Evolutionary conservation across 2,113 vertebrate species (phyloP).

Genomic region (Podarcis cretensis): DNA sequence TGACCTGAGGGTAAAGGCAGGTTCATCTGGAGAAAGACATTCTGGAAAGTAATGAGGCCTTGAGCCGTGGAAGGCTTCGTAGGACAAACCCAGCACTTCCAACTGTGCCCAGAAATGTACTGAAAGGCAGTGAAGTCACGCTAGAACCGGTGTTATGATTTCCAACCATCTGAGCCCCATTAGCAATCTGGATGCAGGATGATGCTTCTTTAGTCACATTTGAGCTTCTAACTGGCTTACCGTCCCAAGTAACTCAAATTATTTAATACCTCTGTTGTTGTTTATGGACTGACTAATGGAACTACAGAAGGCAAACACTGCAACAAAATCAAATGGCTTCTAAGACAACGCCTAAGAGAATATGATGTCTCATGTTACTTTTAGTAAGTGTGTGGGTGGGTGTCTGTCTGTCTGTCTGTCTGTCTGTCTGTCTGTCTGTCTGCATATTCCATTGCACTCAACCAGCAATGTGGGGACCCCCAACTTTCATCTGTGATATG

Average conservation of each 20-base stretch:
- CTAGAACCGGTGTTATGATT: no score
- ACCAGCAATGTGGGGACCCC: neutral
- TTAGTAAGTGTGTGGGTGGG: no score
- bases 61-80: no score
- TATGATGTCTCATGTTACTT: neutral
- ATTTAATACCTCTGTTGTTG: neutral
- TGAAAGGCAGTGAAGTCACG: no score
- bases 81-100: no score
- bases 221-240: neutral
- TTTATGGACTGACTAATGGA: constrained; percentile 1
- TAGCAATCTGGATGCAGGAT: neutral
- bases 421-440: no score
- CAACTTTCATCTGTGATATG: neutral
- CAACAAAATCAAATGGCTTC: neutral
- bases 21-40: no score
- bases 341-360: neutral
- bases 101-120: no score
- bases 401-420: no score
- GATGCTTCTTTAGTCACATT: neutral
- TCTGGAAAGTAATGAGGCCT: no score
- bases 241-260: constrained; percentile 24
- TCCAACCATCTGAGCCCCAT: no score
- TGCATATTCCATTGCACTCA: neutral
- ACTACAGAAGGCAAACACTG: neutral
- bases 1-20: no score